Conservation (phyloP, 2,797 vertebrate species). For the Coilia nasus region DNA sequence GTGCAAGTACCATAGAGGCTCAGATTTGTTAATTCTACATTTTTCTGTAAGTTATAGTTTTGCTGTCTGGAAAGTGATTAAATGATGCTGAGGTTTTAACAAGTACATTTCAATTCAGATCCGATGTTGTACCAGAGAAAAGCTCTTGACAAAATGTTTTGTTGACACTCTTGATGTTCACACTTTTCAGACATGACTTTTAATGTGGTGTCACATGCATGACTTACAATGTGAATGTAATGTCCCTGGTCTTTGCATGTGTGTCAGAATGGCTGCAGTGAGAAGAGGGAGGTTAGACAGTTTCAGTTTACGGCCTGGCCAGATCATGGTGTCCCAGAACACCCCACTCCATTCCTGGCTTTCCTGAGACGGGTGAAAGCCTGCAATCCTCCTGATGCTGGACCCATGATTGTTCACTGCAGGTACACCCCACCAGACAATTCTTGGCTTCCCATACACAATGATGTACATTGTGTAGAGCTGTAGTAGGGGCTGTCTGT, state of each 20-base stretch:
- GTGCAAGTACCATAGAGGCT: no score
- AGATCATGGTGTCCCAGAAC: conserved; percentile 95
- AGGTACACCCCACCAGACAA: conserved; percentile 74
- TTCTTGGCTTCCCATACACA: not conserved
- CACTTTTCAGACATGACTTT: no score
- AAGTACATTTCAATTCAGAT: no score
- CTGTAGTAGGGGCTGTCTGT: not conserved
- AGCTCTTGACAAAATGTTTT: no score
- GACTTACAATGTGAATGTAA: not conserved
- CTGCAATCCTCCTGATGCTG: conserved; percentile 95
- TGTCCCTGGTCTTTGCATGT: not conserved
- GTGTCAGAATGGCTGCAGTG: conserved; percentile 90
- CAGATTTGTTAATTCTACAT: no score
- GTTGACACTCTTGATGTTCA: no score
- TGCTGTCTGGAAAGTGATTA: no score
- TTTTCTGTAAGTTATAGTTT: no score
- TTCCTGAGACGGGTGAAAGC: conserved; percentile 95
- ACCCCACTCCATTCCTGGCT: conserved; percentile 95
- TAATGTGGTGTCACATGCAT: no score
- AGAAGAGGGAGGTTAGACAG: conserved; percentile 96
- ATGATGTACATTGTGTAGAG: not conserved
- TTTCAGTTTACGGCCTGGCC: conserved; percentile 99
- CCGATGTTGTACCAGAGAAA: no score
- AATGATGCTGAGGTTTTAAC: no score
- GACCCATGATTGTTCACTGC: conserved; percentile 97